phyloP scores from a whole-genome alignment of 2,113 vertebrate genomes.

The Pterocles orientalis region DNA sequence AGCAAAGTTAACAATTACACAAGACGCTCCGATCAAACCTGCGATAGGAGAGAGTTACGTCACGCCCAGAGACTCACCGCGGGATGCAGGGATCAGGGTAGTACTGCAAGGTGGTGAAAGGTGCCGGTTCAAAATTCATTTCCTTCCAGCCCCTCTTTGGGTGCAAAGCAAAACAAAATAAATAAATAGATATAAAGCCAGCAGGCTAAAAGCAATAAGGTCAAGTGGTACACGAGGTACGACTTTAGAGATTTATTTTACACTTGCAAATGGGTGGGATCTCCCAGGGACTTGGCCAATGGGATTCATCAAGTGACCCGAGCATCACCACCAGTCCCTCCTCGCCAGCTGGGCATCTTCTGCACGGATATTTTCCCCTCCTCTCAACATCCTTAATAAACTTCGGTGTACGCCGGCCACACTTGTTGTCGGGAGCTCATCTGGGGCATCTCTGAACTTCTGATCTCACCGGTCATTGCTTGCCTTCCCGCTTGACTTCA shows the following conservation, averaged over 20 bases:
- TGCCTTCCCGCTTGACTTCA: slow-evolving; percentile 68
- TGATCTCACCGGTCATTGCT: slow-evolving; percentile 71
- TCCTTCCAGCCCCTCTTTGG: slow-evolving; percentile 74
- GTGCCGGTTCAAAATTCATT: slow-evolving; percentile 88
- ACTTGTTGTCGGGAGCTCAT: slow-evolving; percentile 70
- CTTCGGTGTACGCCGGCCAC: slow-evolving; percentile 54
- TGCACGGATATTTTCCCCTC: slow-evolving; percentile 62
- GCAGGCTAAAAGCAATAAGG: slow-evolving; percentile 85
- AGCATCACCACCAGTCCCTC: slow-evolving; percentile 81
- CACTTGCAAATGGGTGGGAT: slow-evolving; percentile 87
- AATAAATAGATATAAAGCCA: slow-evolving; percentile 75
- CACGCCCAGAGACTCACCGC: slow-evolving; percentile 85
- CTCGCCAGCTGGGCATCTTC: slow-evolving; percentile 90
- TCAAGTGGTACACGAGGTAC: slow-evolving; percentile 88
- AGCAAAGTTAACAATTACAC: slow-evolving; percentile 60
- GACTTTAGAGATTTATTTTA: slow-evolving; percentile 86
- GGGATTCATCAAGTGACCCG: slow-evolving; percentile 75
- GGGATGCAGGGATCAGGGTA: slow-evolving; percentile 91
- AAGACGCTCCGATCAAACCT: slow-evolving; percentile 29
- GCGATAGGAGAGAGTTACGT: slow-evolving; percentile 38
- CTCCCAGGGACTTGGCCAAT: slow-evolving; percentile 85
- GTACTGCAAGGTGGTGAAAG: slow-evolving; percentile 87
- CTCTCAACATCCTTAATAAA: slow-evolving; percentile 68
- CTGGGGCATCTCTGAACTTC: slow-evolving; percentile 74
- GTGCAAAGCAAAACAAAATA: slow-evolving; percentile 67